A percentile compares a stretch with the other conserved stretches of the same genome.
These are phyloP conservation scores for Onychorhynchus coronatus DNA, from an alignment of 2,113 vertebrate genomes.

Conservation along the genomic window DNA sequence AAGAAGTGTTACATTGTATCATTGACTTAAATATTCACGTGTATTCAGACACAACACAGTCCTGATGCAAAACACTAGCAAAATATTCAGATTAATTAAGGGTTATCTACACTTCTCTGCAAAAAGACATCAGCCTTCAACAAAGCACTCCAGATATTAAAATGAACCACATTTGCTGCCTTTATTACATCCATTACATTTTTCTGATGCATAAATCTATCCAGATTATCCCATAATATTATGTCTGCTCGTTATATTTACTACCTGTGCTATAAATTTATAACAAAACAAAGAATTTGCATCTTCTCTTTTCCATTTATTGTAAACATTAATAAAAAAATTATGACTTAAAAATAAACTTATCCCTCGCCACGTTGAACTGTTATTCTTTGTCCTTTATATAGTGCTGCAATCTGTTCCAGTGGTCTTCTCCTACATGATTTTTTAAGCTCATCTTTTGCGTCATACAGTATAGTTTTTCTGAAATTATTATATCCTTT, in stretches of 20 bases:
- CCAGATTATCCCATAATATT: not conserved
- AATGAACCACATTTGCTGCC: not conserved
- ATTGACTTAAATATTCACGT: not conserved
- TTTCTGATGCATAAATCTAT: not conserved
- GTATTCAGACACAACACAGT: not conserved
- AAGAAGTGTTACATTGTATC: not conserved
- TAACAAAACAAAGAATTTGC: not conserved
- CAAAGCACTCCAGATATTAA: not conserved
- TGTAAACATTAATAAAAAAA: not conserved
- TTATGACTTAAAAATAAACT: not conserved
- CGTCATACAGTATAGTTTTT: not conserved
- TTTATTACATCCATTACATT: not conserved
- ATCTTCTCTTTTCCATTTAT: not conserved
- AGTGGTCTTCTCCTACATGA: not conserved
- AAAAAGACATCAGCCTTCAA: not conserved
- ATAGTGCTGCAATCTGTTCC: not conserved
- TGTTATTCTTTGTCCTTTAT: not conserved
- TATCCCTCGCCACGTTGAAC: not conserved
- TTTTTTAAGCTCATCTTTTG: conserved; percentile 34
- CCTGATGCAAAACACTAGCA: not conserved
- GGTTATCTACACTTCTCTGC: not conserved
- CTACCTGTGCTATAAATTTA: not conserved
- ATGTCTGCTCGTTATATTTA: not conserved
- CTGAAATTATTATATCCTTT: conserved; percentile 3
- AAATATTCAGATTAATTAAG: not conserved